phyloP scores from a whole-genome alignment of 92 coral and sea anemone genomes.

The Porites cylindrica region DNA sequence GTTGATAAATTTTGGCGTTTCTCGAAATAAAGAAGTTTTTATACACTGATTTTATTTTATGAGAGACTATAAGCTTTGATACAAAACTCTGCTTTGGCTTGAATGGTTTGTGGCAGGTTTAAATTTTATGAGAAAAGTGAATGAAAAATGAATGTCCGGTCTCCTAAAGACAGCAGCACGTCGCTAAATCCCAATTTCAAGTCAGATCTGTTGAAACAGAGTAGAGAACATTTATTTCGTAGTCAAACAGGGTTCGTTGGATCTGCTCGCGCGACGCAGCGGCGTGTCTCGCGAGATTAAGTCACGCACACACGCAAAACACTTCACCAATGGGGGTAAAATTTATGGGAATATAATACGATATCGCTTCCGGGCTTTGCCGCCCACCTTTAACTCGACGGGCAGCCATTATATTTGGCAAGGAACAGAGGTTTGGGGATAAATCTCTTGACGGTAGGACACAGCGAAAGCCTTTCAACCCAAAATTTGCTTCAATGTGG shows the following conservation, averaged over 20 bases:
- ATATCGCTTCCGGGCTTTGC: slow-evolving; percentile 50
- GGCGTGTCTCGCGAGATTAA: slow-evolving; percentile 38
- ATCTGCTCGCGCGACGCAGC: not conserved
- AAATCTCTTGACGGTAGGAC: not conserved
- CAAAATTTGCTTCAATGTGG: slow-evolving; percentile 14
- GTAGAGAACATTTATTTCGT: no score
- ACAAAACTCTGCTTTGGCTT: no score
- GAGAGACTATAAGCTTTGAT: no score
- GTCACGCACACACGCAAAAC: slow-evolving; percentile 43
- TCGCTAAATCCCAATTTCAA: no score
- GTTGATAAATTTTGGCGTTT: no score
- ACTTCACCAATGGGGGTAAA: slow-evolving; percentile 55
- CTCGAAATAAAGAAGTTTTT: no score
- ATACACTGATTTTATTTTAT: no score
- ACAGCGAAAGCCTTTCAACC: slow-evolving; percentile 7
- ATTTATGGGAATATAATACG: slow-evolving; percentile 28
- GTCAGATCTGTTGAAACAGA: no score
- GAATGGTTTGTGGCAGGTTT: no score
- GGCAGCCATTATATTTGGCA: slow-evolving; percentile 43
- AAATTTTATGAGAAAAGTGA: no score
- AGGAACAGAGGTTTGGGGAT: slow-evolving; percentile 9
- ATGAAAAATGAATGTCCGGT: no score
- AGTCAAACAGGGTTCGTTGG: not conserved
- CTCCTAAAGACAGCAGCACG: no score
- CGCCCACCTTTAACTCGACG: slow-evolving; percentile 57